These are phyloP conservation scores for Synanthedon formicaeformis DNA, from an alignment of 2,888 invertebrate genomes.

Conservation along the genomic window DNA sequence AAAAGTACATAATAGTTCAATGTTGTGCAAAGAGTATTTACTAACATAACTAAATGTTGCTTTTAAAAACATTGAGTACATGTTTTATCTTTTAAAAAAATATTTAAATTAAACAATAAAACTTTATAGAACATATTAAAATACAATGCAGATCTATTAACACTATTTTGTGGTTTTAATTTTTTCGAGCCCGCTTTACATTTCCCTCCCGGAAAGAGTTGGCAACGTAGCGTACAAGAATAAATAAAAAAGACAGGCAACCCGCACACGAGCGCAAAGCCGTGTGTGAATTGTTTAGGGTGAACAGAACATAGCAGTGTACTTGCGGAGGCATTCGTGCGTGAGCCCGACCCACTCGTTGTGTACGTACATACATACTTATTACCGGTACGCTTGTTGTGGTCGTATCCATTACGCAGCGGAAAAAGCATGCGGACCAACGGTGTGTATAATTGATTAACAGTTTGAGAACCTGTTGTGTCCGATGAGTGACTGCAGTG, in stretches of 20 bases:
- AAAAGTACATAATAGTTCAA: no score
- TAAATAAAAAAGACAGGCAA: constrained; percentile 23
- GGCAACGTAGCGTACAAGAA: neutral
- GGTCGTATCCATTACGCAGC: constrained; percentile 55
- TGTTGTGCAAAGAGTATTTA: no score
- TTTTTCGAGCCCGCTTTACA: no score
- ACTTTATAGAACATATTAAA: no score
- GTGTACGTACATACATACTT: constrained; percentile 24
- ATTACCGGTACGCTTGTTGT: constrained; percentile 42
- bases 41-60: no score
- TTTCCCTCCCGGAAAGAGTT: no score
- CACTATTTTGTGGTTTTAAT: no score
- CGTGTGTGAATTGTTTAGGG: constrained; percentile 11
- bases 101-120: no score
- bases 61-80: no score
- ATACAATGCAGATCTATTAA: no score
- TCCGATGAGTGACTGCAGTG: constrained; percentile 23
- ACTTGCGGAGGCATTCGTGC: constrained; percentile 55
- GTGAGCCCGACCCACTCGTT: constrained; percentile 37
- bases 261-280: constrained; percentile 30
- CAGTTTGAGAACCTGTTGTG: constrained; percentile 45
- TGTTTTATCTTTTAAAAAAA: no score
- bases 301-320: constrained; percentile 30
- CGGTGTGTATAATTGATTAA: constrained; percentile 62
- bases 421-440: constrained; percentile 54